These are phyloP conservation scores for Meghimatium bilineatum DNA, from an alignment of 2,888 invertebrate genomes.

Conservation along the genomic window DNA sequence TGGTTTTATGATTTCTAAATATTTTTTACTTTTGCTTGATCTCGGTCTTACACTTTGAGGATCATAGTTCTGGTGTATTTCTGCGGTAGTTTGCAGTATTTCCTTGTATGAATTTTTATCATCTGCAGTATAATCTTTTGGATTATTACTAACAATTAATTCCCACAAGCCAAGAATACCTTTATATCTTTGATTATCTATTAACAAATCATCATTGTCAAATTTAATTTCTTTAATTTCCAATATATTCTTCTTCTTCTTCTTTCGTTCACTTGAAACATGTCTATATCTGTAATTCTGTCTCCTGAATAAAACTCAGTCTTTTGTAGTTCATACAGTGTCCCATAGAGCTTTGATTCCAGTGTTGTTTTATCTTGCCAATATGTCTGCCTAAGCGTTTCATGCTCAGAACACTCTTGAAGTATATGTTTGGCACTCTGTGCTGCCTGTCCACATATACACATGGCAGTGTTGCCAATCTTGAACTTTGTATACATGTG, in stretches of 20 bases:
- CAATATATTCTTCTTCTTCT: background rate
- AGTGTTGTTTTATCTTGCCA: too few species aligned
- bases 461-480: too few species aligned
- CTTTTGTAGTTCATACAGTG: too few species aligned
- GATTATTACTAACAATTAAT: background rate
- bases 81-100: background rate
- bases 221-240: slow-evolving; percentile 6
- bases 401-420: too few species aligned
- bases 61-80: background rate
- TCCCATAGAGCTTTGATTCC: too few species aligned
- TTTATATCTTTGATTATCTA: background rate
- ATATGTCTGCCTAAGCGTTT: background rate
- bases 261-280: background rate
- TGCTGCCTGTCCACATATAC: too few species aligned
- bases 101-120: background rate
- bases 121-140: background rate
- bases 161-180: background rate
- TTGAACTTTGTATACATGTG: too few species aligned
- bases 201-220: background rate
- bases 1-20: background rate
- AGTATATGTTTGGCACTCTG: too few species aligned
- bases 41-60: background rate
- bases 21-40: background rate
- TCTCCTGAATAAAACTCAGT: too few species aligned
- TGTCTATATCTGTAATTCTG: too few species aligned